Percentiles rank a stretch among this genome's conserved stretches.
These are phyloP conservation scores for Clunio marinus DNA, from an alignment of 2,888 invertebrate species.

Conservation along the genomic window DNA sequence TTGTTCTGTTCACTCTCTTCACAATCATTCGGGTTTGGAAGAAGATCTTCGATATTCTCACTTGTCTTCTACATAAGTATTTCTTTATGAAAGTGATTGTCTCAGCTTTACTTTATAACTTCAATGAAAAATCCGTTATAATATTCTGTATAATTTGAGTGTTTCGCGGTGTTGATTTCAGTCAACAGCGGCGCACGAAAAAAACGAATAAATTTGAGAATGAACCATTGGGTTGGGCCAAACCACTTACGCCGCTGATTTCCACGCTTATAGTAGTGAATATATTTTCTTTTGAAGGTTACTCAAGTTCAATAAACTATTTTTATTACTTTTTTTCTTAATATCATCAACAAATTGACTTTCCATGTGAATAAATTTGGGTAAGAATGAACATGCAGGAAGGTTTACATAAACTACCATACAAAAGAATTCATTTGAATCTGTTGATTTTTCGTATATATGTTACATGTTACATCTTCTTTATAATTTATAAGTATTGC, in stretches of 20 bases:
- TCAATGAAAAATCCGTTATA: slow-evolving; percentile 1
- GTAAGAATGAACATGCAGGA: not conserved
- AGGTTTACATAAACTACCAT: too few species aligned
- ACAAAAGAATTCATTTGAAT: too few species aligned
- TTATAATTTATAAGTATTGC: too few species aligned
- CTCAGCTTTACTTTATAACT: not conserved
- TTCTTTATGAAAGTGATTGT: slow-evolving; percentile 19
- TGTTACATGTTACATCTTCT: too few species aligned
- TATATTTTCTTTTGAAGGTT: slow-evolving; percentile 35
- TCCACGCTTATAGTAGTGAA: not conserved
- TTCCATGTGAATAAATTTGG: slow-evolving; percentile 24
- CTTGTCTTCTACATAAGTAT: not conserved
- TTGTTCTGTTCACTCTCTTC: too few species aligned
- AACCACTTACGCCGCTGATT: not conserved
- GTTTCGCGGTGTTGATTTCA: not conserved
- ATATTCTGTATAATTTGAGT: not conserved
- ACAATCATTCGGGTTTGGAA: too few species aligned
- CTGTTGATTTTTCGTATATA: too few species aligned
- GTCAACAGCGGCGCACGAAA: too few species aligned
- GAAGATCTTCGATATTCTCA: slow-evolving; percentile 8
- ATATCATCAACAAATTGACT: not conserved
- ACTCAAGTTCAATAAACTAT: slow-evolving; percentile 37
- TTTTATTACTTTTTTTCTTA: not conserved
- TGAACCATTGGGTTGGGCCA: too few species aligned
- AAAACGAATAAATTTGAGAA: too few species aligned